Evolutionary conservation across 2,797 vertebrate genomes (phyloP).

Genomic region (Karalla daura): DNA sequence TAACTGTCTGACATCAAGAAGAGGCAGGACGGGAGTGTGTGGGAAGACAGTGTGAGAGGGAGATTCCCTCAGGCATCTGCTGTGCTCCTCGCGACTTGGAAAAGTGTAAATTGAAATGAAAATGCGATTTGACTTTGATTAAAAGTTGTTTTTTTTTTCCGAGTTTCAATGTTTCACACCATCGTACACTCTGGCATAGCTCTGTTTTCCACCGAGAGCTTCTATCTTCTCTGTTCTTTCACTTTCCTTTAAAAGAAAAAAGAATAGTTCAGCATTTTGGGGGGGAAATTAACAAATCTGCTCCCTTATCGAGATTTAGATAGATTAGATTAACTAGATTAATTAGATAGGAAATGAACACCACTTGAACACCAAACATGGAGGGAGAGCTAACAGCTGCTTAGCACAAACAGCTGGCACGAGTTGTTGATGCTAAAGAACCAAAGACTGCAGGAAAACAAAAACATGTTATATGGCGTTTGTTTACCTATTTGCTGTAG

Average conservation of each 20-base stretch:
- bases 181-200: not conserved
- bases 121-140: slow-evolving; percentile 62
- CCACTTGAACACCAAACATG: not conserved
- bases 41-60: not conserved
- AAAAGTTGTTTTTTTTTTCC: slow-evolving; percentile 51
- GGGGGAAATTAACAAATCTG: not conserved
- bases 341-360: not conserved
- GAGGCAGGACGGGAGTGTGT: not conserved
- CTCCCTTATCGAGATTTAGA: not conserved
- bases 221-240: not conserved
- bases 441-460: too few relatives aligned
- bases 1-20: slow-evolving; percentile 29
- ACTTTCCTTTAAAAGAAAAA: not conserved
- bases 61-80: slow-evolving; percentile 40
- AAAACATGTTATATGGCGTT: not conserved
- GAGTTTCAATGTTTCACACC: slow-evolving; percentile 25
- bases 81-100: slow-evolving; percentile 15
- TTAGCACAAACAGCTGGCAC: not conserved
- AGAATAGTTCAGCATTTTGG: not conserved
- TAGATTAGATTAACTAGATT: too few relatives aligned
- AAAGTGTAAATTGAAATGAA: slow-evolving; percentile 69
- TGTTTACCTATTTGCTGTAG: not conserved
- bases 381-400: not conserved
- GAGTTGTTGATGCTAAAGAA: too few relatives aligned
- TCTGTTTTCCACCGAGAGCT: not conserved